Evolutionary conservation across 1,140 invertebrate species (phyloP).

Genomic region (Araneus ventricosus): DNA sequence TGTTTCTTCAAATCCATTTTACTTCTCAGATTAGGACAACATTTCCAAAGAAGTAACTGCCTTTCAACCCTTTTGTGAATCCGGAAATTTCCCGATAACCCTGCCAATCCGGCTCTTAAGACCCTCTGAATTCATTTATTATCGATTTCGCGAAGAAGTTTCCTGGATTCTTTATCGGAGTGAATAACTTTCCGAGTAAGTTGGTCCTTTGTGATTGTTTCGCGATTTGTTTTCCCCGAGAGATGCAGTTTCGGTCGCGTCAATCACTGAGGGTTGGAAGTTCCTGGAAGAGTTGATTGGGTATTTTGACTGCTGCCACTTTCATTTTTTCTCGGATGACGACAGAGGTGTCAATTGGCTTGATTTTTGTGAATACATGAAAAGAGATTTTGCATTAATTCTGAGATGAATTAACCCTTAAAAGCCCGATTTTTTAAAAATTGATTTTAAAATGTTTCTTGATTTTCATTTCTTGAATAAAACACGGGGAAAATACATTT

Average conservation of each 20-base stretch:
- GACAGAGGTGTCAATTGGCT: too few species aligned
- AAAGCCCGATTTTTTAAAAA: too few species aligned
- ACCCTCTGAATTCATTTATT: neutral
- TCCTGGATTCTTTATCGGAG: constrained; percentile 20
- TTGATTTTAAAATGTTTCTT: too few species aligned
- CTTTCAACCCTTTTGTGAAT: constrained; percentile 48
- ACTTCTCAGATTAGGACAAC: neutral
- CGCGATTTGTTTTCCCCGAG: neutral
- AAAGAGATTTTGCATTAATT: too few species aligned
- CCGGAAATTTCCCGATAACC: constrained; percentile 44
- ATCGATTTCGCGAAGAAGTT: constrained; percentile 48
- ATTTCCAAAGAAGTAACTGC: neutral
- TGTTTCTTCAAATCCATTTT: constrained; percentile 10
- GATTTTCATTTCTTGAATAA: too few species aligned
- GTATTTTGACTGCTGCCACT: too few species aligned
- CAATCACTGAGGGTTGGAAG: neutral
- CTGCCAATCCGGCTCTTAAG: constrained; percentile 22
- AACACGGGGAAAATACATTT: too few species aligned
- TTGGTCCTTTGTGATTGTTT: constrained; percentile 21
- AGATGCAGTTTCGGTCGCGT: neutral
- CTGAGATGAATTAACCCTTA: too few species aligned
- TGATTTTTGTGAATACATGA: too few species aligned
- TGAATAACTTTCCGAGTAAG: constrained; percentile 18
- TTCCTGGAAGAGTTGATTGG: too few species aligned
- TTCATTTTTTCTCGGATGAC: neutral